phyloP scores from a whole-genome alignment of 2,113 vertebrate species.

The Dicerorhinus sumatrensis region DNA sequence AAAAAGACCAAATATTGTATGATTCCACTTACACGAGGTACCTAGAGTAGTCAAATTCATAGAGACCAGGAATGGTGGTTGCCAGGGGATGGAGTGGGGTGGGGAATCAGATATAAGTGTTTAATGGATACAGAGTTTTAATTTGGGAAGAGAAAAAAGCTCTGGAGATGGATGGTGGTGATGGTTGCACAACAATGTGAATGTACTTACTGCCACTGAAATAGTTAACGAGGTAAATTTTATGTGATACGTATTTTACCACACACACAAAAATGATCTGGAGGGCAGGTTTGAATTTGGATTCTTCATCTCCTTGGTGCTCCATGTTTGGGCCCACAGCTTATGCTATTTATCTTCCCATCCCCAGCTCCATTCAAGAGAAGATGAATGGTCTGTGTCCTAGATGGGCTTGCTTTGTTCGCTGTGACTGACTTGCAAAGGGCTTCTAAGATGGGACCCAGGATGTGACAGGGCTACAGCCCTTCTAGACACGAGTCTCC shows the following conservation, averaged over 20 bases:
- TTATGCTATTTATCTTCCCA: background rate
- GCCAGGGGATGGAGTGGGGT: background rate
- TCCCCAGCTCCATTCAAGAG: background rate
- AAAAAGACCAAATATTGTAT: background rate
- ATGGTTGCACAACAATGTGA: background rate
- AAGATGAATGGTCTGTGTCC: background rate
- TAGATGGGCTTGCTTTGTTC: background rate
- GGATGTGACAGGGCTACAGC: background rate
- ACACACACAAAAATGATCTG: background rate
- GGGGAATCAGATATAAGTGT: background rate
- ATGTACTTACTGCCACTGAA: background rate
- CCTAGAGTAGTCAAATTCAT: no score
- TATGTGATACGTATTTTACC: background rate
- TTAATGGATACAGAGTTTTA: background rate
- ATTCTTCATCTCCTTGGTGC: background rate
- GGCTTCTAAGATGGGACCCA: background rate
- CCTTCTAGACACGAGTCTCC: no score
- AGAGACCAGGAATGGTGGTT: background rate
- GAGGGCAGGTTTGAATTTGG: background rate
- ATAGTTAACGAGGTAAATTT: background rate
- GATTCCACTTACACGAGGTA: background rate
- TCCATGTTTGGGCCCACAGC: background rate
- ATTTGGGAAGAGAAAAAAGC: background rate
- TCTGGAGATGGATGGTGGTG: background rate
- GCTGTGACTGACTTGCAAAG: background rate